Percentiles rank a stretch among this genome's conserved stretches.
Conservation (phyloP, 2,888 invertebrate genomes). For the Ashinkailepas kermadecensis region DNA sequence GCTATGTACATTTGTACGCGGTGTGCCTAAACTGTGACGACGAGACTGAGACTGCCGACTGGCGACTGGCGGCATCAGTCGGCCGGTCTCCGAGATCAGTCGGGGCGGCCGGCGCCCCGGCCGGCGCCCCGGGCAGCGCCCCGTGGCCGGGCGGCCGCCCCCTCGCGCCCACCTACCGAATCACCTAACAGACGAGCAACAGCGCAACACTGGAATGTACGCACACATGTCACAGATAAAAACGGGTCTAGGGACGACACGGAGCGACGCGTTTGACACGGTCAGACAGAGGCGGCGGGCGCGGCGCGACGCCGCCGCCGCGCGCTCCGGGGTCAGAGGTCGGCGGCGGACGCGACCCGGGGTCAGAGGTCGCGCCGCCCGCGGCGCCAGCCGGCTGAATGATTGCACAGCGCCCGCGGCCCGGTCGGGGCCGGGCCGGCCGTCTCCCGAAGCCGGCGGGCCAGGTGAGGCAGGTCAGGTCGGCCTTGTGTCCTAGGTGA, state of each 20-base stretch:
- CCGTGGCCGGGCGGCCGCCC: no score
- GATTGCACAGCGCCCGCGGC: constrained; percentile 6
- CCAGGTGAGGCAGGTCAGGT: neutral
- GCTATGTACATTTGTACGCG: constrained; percentile 16
- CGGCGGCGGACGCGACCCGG: no score
- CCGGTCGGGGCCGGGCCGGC: neutral
- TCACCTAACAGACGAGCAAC: neutral
- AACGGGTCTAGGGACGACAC: neutral
- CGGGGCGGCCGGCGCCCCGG: neutral
- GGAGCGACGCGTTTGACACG: neutral
- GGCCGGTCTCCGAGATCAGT: neutral
- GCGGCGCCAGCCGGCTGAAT: neutral
- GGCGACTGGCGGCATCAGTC: neutral
- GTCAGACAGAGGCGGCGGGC: neutral
- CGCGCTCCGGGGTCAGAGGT: neutral
- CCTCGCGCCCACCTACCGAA: no score
- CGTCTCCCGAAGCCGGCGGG: neutral
- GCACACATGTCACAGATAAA: neutral
- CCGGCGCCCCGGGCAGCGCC: no score
- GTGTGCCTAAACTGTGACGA: neutral
- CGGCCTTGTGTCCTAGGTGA: neutral
- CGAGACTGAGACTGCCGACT: neutral
- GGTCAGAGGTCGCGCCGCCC: neutral
- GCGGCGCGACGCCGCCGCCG: neutral
- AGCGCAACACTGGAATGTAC: neutral